Evolutionary conservation across 2,113 vertebrate genomes (phyloP), one percentile per base, ranked within the genome.

Genomic region (Malurus cyaneus): DNA sequence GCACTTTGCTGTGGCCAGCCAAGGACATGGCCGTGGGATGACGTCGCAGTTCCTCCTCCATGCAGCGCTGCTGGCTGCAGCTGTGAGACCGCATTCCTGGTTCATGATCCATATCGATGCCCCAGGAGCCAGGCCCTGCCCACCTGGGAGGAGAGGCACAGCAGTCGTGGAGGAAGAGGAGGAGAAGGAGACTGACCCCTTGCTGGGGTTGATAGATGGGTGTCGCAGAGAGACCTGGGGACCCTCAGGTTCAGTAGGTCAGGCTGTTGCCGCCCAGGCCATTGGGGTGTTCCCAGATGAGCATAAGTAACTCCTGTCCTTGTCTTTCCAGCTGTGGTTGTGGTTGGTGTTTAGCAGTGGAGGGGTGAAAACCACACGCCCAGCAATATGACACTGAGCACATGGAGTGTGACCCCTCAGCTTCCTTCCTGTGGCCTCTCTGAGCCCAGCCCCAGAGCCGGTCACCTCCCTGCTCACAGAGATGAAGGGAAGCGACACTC

Each of bases 401-500:
- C 26, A 23, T 17, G 34, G 14, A 73, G 31, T 5, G 0, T 93
- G 86, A 94, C 73, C 76, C 59, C 49, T 41, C 11, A 0, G 20
- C 57, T 91, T 93, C 91, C 89, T 94, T 91, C 94, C 94, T 21
- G 29, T 76, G 78, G 73, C 91, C 86, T 92, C 88, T 73, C 79
- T 0, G 4, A 39, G 66, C 89, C 66, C 4, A 1, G 66, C 69
- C 54, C 36, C 23, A 3, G 72, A 88, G 54, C 47, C 0, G 8
- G 81, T 95, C 80, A 65, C 77, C 89, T 91, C 92, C 70, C 66
- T 29, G 70, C 60, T 49, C 3, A 6, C 2, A 2, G 70, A 71
- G 81, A 34, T 28, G 34, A 82, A 31, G 89, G 91, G 91, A 94
- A 95, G 66, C 2, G 29, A 67, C 93, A 73, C 89, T 96, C 46